Evolutionary conservation across 1,140 invertebrate genomes (phyloP), one percentile per base, ranked within the genome.

Genomic region (Onthophagus taurus): DNA sequence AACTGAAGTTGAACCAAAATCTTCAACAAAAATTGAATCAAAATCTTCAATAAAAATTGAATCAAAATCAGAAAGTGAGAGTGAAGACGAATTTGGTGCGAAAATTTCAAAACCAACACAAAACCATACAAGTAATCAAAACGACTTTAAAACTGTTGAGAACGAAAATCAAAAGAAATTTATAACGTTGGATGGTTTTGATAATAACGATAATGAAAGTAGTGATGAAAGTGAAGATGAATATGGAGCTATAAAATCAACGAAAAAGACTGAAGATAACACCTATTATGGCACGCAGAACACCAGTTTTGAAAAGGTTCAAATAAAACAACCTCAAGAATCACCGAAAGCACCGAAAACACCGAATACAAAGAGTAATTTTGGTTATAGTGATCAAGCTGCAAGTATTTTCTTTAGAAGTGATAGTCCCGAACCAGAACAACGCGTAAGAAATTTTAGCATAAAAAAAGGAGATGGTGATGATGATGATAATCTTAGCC

Each of bases 341-440:
- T 7, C 6, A 23, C 8, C 18, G 12, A 38, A 11, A 23, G 20
- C 7, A 39, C 11, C 21, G 23, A 39, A 7, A n/a, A 26, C n/a
- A 26, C 6, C 6, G 23, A n/a, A 26, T 26, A n/a, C 23, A 26
- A 6, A n/a, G n/a, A 6, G n/a, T 7, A 26, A 26, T 26, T 6
- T 7, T 7, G 23, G 14, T 21, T 48, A 51, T 43, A 61, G 57
- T 45, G 58, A 49, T 43, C 43, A 52, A 44, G 60, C 60, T 7
- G 49, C 57, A 2, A 60, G 45, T 43, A 57, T 62, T 31, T 62
- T 62, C 39, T 62, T 62, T 43, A 53, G 35, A 31, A 44, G 31
- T 9, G 43, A 48, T 7, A 35, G 29, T 11, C 26, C 47, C 50
- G 31, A 39, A 31, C 37, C 36, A 14, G 48, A 51, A 20, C 49